Base-by-base conservation (phyloP, 1,140 invertebrate species). In the Helicoverpa armigera region DNA sequence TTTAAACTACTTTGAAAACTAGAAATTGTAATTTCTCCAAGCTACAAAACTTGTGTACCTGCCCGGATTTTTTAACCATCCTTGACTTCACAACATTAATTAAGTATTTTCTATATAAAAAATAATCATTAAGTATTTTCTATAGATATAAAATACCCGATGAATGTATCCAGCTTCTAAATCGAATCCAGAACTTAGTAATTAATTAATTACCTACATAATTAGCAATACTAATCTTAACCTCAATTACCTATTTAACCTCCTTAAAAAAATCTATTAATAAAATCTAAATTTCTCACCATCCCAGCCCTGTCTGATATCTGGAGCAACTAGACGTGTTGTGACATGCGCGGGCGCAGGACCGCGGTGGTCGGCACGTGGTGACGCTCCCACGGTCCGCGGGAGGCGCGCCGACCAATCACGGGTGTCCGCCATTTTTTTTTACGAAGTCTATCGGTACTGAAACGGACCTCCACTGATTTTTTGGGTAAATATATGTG, bases 371-470 rank as follows among this genome's bases (percentile, higher is more conserved):
- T 82, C 83, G 82, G 81, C 88, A 88, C 86, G 86, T 90, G 87
- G 84, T 79, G 69, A n/a, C 69, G 74, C 87, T 91, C 89, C 86
- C 88, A 90, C 89, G 89, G 84, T 83, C 86, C 79, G 86, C 84
- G 89, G 88, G 88, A 82, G 85, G 83, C 78, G 50, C 56, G 43
- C 69, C 72, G 69, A 58, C 61, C 81, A 82, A 83, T 85, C 76
- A 77, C 78, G 73, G 61, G 70, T 23, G 9, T 13, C 50, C 75
- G 77, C 61, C 61, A 83, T 51, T 82, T 54, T 79, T n/a, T 43
- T 76, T 84, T 82, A 80, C 72, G 54, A 67, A 83, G 83, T 75
- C 79, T 58, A 53, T 29, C 23, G 0, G 12, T 60, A 73, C 35
- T 43, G 60, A 82, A 80, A 74, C 58, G 79, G 83, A 86, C 82